Evolutionary conservation across 2,797 vertebrate genomes (phyloP).

Genomic region (Spea hammondii): DNA sequence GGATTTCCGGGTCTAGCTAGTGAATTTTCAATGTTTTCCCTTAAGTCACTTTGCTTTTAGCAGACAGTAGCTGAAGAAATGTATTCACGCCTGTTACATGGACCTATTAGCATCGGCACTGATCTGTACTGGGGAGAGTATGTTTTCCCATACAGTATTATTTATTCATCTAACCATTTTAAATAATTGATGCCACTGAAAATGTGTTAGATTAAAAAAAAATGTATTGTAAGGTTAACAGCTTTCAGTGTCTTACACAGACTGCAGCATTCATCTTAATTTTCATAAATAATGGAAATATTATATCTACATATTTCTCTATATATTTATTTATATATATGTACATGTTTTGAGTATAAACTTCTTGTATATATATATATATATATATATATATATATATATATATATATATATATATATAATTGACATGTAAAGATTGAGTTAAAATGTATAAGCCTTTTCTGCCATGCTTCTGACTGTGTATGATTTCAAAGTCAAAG

Average conservation of each 20-base stretch:
- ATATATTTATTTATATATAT: too few relatives aligned
- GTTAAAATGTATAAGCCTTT: neutral
- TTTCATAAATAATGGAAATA: too few relatives aligned
- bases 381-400: too few relatives aligned
- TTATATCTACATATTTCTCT: too few relatives aligned
- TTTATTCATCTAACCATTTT: slow-evolving; percentile 56
- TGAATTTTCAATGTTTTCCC: slow-evolving; percentile 13
- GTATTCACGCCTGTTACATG: slow-evolving; percentile 35
- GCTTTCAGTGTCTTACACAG: slow-evolving; percentile 6
- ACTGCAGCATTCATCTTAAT: too few relatives aligned
- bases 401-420: too few relatives aligned
- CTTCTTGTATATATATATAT: too few relatives aligned
- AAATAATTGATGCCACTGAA: slow-evolving; percentile 56
- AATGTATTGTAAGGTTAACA: slow-evolving; percentile 48
- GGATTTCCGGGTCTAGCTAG: neutral
- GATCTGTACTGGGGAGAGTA: slow-evolving; percentile 43
- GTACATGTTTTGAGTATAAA: too few relatives aligned
- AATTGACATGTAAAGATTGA: too few relatives aligned
- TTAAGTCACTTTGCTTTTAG: slow-evolving; percentile 31
- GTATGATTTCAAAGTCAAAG: neutral
- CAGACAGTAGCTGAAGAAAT: slow-evolving; percentile 12
- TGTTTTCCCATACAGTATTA: slow-evolving; percentile 48
- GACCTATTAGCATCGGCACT: slow-evolving; percentile 41
- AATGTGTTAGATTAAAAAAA: slow-evolving; percentile 37
- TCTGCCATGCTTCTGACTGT: neutral